Evolutionary conservation across 2,797 vertebrate species (phyloP).

Genomic region (Protosalanx chinensis): DNA sequence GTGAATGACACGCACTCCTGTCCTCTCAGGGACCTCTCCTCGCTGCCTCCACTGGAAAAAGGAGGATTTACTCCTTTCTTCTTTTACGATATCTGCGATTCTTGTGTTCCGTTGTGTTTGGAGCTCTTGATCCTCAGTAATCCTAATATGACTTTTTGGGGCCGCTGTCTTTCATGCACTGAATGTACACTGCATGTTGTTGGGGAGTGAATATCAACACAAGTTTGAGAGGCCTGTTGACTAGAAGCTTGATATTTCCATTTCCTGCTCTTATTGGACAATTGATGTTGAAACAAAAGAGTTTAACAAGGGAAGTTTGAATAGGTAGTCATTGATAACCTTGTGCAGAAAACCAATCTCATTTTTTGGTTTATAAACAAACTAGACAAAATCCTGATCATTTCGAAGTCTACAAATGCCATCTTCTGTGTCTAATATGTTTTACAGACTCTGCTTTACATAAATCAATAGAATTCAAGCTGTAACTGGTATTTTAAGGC

Average conservation of each 20-base stretch:
- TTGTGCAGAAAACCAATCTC: conserved; percentile 29
- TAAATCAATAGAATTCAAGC: neutral
- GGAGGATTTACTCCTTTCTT: conserved; percentile 47
- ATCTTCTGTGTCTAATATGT: neutral
- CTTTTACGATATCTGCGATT: too few species aligned
- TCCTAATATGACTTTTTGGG: conserved; percentile 40
- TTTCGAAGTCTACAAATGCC: conserved; percentile 15
- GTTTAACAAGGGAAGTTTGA: conserved; percentile 40
- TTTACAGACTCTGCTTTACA: conserved; percentile 2
- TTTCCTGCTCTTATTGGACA: conserved; percentile 32
- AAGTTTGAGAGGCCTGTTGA: conserved; percentile 32
- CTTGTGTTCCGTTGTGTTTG: neutral
- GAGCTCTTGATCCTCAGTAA: conserved; percentile 22
- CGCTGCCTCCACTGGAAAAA: conserved; percentile 39
- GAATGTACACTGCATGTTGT: conserved; percentile 14
- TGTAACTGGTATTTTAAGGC: neutral
- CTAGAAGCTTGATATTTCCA: conserved; percentile 25
- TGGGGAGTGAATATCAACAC: conserved; percentile 33
- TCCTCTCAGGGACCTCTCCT: conserved; percentile 41
- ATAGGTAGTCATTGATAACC: conserved; percentile 39
- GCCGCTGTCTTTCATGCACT: conserved; percentile 4
- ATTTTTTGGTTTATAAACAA: conserved; percentile 30
- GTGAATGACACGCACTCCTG: conserved; percentile 53
- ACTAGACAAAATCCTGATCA: conserved; percentile 30
- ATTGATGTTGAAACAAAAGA: conserved; percentile 50